Percentiles rank a stretch among this genome's conserved stretches.
Evolutionary conservation across 2,113 vertebrate genomes (phyloP).

Genomic region (Laticauda laticaudata): DNA sequence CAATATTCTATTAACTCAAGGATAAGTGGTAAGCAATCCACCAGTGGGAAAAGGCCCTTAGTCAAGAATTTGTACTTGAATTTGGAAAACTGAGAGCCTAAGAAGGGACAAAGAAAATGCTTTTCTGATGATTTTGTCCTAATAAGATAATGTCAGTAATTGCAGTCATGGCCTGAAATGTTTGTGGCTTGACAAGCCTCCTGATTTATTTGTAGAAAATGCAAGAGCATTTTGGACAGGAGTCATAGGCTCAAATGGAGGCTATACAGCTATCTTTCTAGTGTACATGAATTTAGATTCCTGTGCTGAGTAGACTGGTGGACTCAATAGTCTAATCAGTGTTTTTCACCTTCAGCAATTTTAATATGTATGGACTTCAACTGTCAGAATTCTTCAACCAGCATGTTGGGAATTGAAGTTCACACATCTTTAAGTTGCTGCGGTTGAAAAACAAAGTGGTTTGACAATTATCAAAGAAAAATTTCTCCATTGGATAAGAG

Average conservation of each 20-base stretch:
- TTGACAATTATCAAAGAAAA: not conserved
- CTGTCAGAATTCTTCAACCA: not conserved
- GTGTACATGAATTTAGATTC: not conserved
- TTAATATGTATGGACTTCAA: not conserved
- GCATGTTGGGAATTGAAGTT: not conserved
- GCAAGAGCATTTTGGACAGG: not conserved
- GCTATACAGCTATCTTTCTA: not conserved
- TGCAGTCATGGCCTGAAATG: not conserved
- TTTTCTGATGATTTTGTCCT: not conserved
- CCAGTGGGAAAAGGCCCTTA: not conserved
- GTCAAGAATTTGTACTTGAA: not conserved
- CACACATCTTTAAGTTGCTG: not conserved
- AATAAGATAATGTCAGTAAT: not conserved
- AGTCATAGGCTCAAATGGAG: not conserved
- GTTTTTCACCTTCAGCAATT: not conserved
- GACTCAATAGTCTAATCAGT: not conserved
- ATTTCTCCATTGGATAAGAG: not conserved
- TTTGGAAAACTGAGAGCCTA: not conserved
- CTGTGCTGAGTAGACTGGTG: not conserved
- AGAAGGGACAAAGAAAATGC: not conserved
- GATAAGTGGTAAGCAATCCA: not conserved
- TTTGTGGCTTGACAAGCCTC: not conserved
- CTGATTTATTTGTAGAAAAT: not conserved
- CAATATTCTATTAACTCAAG: not conserved
- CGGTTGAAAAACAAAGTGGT: not conserved